Percentiles rank a stretch among this genome's conserved stretches.
These are phyloP conservation scores for Diorhabda carinulata DNA, from an alignment of 1,140 invertebrate genomes.

Conservation along the genomic window DNA sequence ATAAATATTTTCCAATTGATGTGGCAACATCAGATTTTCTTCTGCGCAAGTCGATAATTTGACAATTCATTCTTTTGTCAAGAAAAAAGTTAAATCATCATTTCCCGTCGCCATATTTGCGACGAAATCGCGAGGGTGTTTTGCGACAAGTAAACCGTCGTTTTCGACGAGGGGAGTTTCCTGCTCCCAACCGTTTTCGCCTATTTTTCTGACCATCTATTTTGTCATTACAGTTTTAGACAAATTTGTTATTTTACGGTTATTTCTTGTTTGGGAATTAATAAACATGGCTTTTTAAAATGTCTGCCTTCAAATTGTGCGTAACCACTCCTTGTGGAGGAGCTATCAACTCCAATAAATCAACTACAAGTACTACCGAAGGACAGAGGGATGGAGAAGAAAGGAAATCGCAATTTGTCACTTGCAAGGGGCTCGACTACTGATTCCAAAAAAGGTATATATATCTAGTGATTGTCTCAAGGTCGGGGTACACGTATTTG, in stretches of 20 bases:
- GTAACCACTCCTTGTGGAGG: slow-evolving; percentile 69
- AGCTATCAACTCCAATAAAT: slow-evolving; percentile 50
- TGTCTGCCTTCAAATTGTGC: slow-evolving; percentile 63
- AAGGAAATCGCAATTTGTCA: slow-evolving; percentile 63
- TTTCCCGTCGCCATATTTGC: slow-evolving; percentile 64
- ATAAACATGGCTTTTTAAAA: slow-evolving; percentile 80
- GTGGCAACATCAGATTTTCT: too few species aligned
- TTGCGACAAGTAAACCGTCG: slow-evolving; percentile 54
- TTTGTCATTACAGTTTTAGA: slow-evolving; percentile 24
- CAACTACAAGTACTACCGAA: slow-evolving; percentile 43
- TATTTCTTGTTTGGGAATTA: slow-evolving; percentile 54
- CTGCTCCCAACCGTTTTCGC: slow-evolving; percentile 50
- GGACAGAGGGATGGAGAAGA: slow-evolving; percentile 65
- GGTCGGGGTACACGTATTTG: too few species aligned
- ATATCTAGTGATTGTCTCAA: slow-evolving; percentile 19
- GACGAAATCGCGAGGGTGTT: slow-evolving; percentile 52
- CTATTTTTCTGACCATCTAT: slow-evolving; percentile 34
- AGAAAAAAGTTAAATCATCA: slow-evolving; percentile 13
- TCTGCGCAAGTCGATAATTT: neutral
- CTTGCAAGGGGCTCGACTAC: slow-evolving; percentile 57
- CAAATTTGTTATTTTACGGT: slow-evolving; percentile 36
- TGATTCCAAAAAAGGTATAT: slow-evolving; percentile 69
- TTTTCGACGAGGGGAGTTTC: slow-evolving; percentile 60
- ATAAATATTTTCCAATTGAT: too few species aligned
- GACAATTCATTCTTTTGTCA: neutral